phyloP scores from a whole-genome alignment of 2,888 invertebrate species.

The Teleiodes luculella region DNA sequence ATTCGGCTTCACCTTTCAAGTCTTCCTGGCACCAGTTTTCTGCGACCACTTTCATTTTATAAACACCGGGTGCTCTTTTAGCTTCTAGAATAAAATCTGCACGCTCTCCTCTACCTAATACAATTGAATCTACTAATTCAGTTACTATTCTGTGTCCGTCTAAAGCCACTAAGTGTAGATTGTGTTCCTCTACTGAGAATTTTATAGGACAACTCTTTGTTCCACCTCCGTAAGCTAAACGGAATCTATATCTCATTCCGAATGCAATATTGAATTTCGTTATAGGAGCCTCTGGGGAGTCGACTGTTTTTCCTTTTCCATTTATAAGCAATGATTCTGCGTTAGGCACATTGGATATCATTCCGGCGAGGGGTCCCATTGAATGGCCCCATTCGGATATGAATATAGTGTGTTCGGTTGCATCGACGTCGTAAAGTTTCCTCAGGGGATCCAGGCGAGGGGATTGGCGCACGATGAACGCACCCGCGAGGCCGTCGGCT shows the following conservation, averaged over 20 bases:
- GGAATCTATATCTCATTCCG: conserved; percentile 82
- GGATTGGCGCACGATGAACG: conserved; percentile 83
- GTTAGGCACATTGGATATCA: conserved; percentile 53
- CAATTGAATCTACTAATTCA: conserved; percentile 75
- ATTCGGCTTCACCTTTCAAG: conserved; percentile 73
- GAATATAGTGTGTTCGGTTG: conserved; percentile 82
- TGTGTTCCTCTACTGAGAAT: conserved; percentile 82
- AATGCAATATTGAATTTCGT: conserved; percentile 75
- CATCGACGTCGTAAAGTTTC: conserved; percentile 84
- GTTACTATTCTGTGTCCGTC: conserved; percentile 84
- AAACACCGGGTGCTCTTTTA: conserved; percentile 74
- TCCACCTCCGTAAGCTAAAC: conserved; percentile 83
- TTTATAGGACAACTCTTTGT: conserved; percentile 83
- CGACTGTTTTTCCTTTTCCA: conserved; percentile 75
- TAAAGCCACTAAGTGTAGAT: conserved; percentile 81
- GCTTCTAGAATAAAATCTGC: conserved; percentile 86
- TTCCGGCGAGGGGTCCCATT: conserved; percentile 67
- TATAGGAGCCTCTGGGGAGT: conserved; percentile 58
- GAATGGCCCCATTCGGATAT: conserved; percentile 85
- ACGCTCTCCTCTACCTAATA: conserved; percentile 84
- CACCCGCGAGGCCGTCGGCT: conserved; percentile 84
- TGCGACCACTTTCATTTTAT: conserved; percentile 79
- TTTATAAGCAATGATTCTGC: conserved; percentile 81
- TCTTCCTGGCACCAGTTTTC: conserved; percentile 70
- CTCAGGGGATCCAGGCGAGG: conserved; percentile 79